Base-by-base conservation (phyloP, 1,140 invertebrate species). In the Solenopsis invicta region DNA sequence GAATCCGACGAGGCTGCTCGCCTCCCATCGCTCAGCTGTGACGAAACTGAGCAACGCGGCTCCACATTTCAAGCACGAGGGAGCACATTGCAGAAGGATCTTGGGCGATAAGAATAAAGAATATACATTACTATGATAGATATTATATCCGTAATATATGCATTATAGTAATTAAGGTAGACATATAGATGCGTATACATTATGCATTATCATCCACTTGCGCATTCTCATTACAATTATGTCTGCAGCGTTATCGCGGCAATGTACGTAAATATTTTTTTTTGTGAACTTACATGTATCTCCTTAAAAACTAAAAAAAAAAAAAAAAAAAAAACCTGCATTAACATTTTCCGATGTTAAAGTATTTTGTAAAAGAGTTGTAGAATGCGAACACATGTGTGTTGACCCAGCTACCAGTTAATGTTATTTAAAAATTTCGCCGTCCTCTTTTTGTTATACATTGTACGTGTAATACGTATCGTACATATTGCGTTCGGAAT, bases 1-100 rank as follows among this genome's bases (percentile, higher is more conserved):
- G 89, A 90, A 90, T 90, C 88, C 59, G 59, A 64, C 69, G 87
- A 87, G 71, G 77, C 77, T 81, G 81, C 59, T 77, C 41, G 67
- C 54, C 78, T 88, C 62, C 82, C 85, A 80, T 82, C 78, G 74
- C 76, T 87, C 84, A 41, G 75, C 84, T 88, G 87, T 89, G 85
- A 77, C 88, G 87, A 87, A 89, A 89, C 59, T 24, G 18, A 18
- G 34, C 52, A 50, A 80, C 87, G 76, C 69, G 69, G 62, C 75
- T 77, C 21, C 74, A 41, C 41, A 24, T 45, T 66, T 64, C 75
- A 64, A 41, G 75, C 41, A 45, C 41, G 75, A 45, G 50, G 18
- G 48, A 52, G 61, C 50, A 48, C 12, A n/a, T 16, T 41, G 34
- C 41, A 2, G 4, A 59, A 59, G 34, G 18, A 34, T 86, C 37